Evolutionary conservation across 2,113 vertebrate genomes (phyloP).

Genomic region (Oreotrochilus melanogaster): DNA sequence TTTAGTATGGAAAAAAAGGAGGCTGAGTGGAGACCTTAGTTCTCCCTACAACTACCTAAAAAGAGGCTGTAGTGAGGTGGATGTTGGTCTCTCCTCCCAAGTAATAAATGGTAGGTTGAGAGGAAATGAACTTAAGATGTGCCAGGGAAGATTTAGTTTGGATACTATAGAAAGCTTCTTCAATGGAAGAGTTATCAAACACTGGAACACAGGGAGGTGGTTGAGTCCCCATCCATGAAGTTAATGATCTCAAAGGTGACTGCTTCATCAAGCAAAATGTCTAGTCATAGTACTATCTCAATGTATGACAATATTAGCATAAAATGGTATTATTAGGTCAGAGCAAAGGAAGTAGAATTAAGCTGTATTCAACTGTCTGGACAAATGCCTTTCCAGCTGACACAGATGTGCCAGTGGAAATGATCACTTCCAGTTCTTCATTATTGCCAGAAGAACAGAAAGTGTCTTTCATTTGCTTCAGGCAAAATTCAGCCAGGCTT

Average conservation of each 20-base stretch:
- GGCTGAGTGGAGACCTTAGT: too few species aligned
- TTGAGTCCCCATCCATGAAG: too few species aligned
- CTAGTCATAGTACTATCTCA: background rate
- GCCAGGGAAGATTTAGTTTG: too few species aligned
- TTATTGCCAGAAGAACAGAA: background rate
- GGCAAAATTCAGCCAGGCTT: constrained; percentile 31
- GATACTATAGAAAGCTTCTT: too few species aligned
- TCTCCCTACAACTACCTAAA: too few species aligned
- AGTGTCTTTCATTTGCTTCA: background rate
- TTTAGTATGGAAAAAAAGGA: too few species aligned
- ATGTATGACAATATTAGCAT: background rate
- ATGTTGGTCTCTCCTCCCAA: too few species aligned
- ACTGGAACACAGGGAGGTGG: too few species aligned
- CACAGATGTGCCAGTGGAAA: background rate
- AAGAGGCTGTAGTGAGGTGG: too few species aligned
- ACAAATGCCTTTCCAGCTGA: background rate
- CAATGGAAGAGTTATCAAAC: too few species aligned
- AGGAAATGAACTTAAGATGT: too few species aligned
- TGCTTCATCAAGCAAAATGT: background rate
- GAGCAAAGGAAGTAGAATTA: background rate
- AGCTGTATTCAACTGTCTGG: background rate
- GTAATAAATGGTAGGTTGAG: too few species aligned
- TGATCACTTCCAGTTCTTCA: background rate
- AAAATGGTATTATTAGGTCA: background rate
- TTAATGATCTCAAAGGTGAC: background rate